Conservation (phyloP, 2,888 invertebrate genomes). For the Caenorhabditis sp. region DNA sequence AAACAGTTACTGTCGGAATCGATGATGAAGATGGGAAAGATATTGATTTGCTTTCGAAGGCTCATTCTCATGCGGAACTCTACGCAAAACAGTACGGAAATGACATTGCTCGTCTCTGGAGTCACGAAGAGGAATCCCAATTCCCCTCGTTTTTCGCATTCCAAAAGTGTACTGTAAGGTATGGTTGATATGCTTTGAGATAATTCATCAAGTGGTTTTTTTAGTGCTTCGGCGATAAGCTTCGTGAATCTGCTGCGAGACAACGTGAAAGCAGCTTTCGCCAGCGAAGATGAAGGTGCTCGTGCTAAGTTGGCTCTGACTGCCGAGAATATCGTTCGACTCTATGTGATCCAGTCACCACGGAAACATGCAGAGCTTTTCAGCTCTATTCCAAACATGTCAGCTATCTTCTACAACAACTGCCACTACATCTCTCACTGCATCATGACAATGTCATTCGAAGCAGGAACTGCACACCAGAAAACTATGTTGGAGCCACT, state of each 20-base stretch:
- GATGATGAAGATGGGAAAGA: constrained; percentile 35
- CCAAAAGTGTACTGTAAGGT: constrained; percentile 64
- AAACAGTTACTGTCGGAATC: constrained; percentile 63
- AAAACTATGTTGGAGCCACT: constrained; percentile 63
- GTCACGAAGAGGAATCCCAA: constrained; percentile 40
- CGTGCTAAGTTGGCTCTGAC: constrained; percentile 72
- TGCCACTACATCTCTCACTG: constrained; percentile 80
- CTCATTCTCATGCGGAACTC: constrained; percentile 4
- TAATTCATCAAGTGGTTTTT: constrained; percentile 21
- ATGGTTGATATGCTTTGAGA: not conserved
- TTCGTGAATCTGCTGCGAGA: constrained; percentile 74
- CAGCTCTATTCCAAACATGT: constrained; percentile 78
- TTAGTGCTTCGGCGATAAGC: constrained; percentile 72
- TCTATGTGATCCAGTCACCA: constrained; percentile 76
- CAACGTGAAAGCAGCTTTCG: constrained; percentile 70
- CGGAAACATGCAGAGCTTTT: constrained; percentile 76
- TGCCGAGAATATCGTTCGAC: constrained; percentile 77
- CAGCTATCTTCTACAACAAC: constrained; percentile 81
- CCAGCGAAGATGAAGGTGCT: constrained; percentile 69
- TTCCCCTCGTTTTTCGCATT: constrained; percentile 57
- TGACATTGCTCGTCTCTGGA: constrained; percentile 41
- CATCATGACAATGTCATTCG: constrained; percentile 72
- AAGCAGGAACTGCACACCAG: constrained; percentile 29
- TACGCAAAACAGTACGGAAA: constrained; percentile 16
- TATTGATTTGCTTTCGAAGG: constrained; percentile 30